Conservation (phyloP, 2,888 invertebrate species). For the Alloscopus bannaensis region DNA sequence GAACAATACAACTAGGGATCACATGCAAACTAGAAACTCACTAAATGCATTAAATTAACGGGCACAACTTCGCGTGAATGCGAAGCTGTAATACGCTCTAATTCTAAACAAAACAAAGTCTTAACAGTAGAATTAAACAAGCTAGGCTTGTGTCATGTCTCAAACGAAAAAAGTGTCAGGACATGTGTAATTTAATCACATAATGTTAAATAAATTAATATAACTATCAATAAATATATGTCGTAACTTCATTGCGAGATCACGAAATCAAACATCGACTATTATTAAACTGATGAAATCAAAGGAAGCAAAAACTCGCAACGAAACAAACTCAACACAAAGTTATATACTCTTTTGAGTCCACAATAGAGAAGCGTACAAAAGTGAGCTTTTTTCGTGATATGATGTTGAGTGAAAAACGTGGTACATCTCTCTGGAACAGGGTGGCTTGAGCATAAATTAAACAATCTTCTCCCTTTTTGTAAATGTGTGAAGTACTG, state of each 20-base stretch:
- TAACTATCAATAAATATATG: no score
- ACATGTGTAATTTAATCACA: slow-evolving; percentile 19
- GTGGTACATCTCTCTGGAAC: background rate
- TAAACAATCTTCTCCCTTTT: no score
- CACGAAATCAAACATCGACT: background rate
- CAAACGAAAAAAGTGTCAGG: slow-evolving; percentile 1
- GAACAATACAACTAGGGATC: slow-evolving; percentile 8
- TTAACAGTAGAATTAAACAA: background rate
- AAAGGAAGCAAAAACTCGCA: slow-evolving; percentile 1
- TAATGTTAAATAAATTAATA: slow-evolving; percentile 9
- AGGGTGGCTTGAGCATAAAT: background rate
- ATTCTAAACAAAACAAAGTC: background rate
- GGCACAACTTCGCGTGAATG: background rate
- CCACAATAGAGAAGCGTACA: no score
- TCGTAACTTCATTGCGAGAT: no score
- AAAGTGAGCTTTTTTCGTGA: no score
- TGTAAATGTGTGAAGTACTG: background rate
- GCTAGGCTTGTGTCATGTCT: background rate
- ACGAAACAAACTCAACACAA: background rate
- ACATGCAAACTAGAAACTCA: slow-evolving; percentile 52
- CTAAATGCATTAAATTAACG: slow-evolving; percentile 13
- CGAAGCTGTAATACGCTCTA: background rate
- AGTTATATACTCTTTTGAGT: no score
- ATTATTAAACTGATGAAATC: background rate
- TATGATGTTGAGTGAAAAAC: background rate